Base-by-base conservation (phyloP, 1,140 invertebrate species). In the Lerema accius region DNA sequence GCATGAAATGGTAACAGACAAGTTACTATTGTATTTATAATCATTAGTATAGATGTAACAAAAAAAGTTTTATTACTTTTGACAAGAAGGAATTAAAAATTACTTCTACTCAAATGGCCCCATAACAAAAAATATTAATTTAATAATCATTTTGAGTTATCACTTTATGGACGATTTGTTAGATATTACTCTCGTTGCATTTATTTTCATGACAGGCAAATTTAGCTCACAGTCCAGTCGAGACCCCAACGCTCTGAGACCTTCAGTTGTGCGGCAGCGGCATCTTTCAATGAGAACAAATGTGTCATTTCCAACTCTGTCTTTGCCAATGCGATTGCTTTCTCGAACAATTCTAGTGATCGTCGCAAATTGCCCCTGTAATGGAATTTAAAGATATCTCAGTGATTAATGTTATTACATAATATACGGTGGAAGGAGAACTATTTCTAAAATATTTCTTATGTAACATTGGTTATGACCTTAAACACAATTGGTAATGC, bases 221-320 rank as follows among this genome's bases (percentile, higher is more conserved):
- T 73, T 78, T 89, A 90, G 81, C 86, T 90, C 28, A 87, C 88
- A 63, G 88, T 89, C 88, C 88, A 89, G 65, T 94, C 92, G 15
- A 94, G 86, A 37, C 95, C 96, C 84, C 97, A 92, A 78, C 94
- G 94, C 67, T 95, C 93, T 4, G 95, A 94, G 13, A 98, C 94
- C 82, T 94, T 96, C 28, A 95, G 86, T 85, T 99, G 98, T 16
- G 97, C 95, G 68, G 95, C 93, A 3, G 97, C 97, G 40, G 97
- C 97, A 89, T 98, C 95, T 82, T 94, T 94, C 62, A 98, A 86
- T 0, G 96, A 95, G 83, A 95, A 97, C 71, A 98, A 92, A 87
- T 99, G 97, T 16, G 95, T 94, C 92, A 98, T 93, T 91, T 99
- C 97, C 63, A 94, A 91, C 84, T 96, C 94, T 13, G 96, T 97